Conservation (phyloP, 2,113 vertebrate genomes). For the Zootoca vivipara region DNA sequence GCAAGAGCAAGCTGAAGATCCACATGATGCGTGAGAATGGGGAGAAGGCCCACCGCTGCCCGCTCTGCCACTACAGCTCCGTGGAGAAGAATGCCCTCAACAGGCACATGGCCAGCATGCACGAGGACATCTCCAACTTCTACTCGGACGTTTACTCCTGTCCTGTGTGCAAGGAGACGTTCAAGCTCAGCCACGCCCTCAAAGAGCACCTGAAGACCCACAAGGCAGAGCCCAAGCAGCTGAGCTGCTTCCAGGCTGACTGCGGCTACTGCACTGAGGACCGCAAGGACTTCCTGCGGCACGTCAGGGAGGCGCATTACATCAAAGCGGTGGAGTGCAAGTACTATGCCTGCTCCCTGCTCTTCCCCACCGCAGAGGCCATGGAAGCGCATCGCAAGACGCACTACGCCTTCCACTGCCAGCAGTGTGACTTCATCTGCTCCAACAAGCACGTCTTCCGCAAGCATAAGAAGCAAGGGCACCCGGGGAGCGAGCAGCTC, state of each 20-base stretch:
- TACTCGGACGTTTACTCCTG: slow-evolving; percentile 82
- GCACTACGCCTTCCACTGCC: slow-evolving; percentile 94
- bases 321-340: slow-evolving; percentile 85
- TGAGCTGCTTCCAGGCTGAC: slow-evolving; percentile 82
- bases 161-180: slow-evolving; percentile 85
- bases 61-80: slow-evolving; percentile 87
- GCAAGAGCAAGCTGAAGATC: slow-evolving; percentile 93
- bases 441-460: slow-evolving; percentile 92
- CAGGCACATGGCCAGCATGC: slow-evolving; percentile 89
- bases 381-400: slow-evolving; percentile 91
- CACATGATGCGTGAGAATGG: slow-evolving; percentile 90
- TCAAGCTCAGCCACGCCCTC: slow-evolving; percentile 86
- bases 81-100: slow-evolving; percentile 91
- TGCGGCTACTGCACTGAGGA: slow-evolving; percentile 78
- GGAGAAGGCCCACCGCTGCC: slow-evolving; percentile 87
- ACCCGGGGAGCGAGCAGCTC: slow-evolving; percentile 84
- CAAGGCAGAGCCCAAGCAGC: slow-evolving; percentile 70
- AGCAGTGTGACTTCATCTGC: slow-evolving; percentile 91
- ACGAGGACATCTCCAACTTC: slow-evolving; percentile 78
- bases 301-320: slow-evolving; percentile 80
- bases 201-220: slow-evolving; percentile 94
- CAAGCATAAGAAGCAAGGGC: slow-evolving; percentile 90
- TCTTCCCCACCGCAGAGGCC: slow-evolving; percentile 79
- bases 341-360: slow-evolving; percentile 85
- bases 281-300: slow-evolving; percentile 84